Conservation (phyloP, 2,113 vertebrate species). For the Vicugna pacos region DNA sequence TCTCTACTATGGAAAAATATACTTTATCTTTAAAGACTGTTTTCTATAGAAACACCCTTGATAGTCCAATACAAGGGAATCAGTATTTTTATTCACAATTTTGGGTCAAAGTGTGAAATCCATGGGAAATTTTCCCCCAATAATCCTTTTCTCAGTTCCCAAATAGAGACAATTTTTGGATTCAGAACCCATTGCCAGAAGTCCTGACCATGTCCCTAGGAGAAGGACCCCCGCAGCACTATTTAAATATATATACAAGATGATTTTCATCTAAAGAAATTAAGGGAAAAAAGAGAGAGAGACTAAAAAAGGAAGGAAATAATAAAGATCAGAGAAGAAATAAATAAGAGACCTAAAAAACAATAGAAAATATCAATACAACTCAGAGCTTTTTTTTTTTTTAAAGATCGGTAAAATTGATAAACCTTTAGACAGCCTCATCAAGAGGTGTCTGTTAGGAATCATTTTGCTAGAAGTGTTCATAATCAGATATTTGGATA, state of each 20-base stretch:
- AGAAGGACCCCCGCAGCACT: neutral
- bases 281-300: too few species aligned
- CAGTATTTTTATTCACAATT: neutral
- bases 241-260: neutral
- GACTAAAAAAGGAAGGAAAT: too few species aligned
- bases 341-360: too few species aligned
- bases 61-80: neutral
- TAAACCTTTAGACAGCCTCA: too few species aligned
- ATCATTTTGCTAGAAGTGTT: neutral
- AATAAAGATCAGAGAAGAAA: too few species aligned
- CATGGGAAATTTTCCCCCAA: neutral
- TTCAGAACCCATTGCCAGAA: neutral
- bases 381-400: too few species aligned
- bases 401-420: too few species aligned
- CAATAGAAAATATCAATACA: too few species aligned
- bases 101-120: neutral
- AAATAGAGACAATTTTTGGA: neutral
- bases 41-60: neutral
- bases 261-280: neutral
- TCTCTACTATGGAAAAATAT: neutral
- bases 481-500: neutral
- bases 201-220: neutral
- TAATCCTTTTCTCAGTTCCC: neutral
- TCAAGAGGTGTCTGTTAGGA: neutral
- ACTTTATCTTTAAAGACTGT: neutral